Evolutionary conservation across 2,113 vertebrate species (phyloP).

Genomic region (Pionites leucogaster): DNA sequence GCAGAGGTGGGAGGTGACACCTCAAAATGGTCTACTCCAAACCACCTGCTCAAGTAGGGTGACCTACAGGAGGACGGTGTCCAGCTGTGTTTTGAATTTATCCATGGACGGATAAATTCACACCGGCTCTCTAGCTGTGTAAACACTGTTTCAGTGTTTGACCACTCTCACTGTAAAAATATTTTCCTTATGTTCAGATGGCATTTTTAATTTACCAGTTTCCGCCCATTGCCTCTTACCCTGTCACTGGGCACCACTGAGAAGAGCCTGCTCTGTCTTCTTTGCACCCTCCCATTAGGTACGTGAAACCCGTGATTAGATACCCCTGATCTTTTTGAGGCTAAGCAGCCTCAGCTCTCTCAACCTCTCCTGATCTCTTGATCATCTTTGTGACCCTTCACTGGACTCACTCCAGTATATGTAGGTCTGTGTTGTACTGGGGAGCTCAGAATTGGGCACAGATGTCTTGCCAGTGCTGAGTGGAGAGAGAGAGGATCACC

Average conservation of each 20-base stretch:
- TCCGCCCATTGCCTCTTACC: neutral
- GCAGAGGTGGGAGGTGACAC: neutral
- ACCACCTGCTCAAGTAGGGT: neutral
- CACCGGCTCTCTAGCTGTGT: neutral
- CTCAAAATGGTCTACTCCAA: neutral
- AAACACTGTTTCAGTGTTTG: neutral
- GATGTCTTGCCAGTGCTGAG: neutral
- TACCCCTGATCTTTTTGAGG: neutral
- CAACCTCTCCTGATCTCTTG: neutral
- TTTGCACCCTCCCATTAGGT: neutral
- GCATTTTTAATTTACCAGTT: neutral
- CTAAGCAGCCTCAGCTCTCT: neutral
- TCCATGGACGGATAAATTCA: neutral
- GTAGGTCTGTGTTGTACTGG: neutral
- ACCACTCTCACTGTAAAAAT: neutral
- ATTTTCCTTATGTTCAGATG: neutral
- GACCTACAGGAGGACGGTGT: fast-evolving
- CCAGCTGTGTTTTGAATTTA: neutral
- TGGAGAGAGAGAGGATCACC: neutral
- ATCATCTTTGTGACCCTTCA: neutral
- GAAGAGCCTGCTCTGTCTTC: neutral
- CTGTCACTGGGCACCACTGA: neutral
- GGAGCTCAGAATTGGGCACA: neutral
- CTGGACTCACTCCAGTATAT: neutral
- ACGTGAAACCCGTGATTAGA: neutral